Base-by-base conservation (phyloP, 1,140 invertebrate species). In the Achroia grisella region DNA sequence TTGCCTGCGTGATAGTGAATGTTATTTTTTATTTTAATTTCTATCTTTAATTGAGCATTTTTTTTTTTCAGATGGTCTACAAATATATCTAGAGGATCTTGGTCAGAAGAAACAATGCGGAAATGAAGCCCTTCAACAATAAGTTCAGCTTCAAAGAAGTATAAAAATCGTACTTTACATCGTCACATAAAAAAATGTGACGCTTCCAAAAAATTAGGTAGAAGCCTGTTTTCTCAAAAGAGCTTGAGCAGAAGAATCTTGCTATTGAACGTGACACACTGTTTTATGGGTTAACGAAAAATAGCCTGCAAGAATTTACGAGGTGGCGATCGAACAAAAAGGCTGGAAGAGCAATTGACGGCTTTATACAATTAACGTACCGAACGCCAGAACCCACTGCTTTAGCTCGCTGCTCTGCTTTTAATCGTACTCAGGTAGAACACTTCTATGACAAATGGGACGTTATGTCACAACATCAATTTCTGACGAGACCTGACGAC, bases 311-410 rank as follows among this genome's bases (percentile, higher is more conserved):
- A 13, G 3, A 34, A 13, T 41, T 48, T 48, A 35, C 41, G 13
- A 48, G 15, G 10, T 48, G 32, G 37, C 39, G 29, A 28, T 6
- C 27, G 10, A 12, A 34, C 34, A 48, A 35, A 48, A 40, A 6
- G 41, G 33, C 29, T 37, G 37, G 45, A 37, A 39, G n/a, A n/a
- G n/a, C n/a, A n/a, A n/a, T n/a, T 39, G 37, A 39, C 5, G 37
- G 29, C 6, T 47, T 47, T 33, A 65, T 45, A 23, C 35, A 39
- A 39, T 48, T 8, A 50, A 45, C 39, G 43, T 48, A 41, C 54
- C 56, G 23, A 56, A 64, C 11, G 9, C 34, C 60, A 34, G 17
- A 23, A 23, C 17, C n/a, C n/a, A 54, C 52, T 31, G 48, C 50
- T 9, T 13, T 64, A 34, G 48, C 53, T 11, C 39, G 51, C 27